Evolutionary conservation across 2,888 invertebrate genomes (phyloP).

Genomic region (Drosophila quinaria): DNA sequence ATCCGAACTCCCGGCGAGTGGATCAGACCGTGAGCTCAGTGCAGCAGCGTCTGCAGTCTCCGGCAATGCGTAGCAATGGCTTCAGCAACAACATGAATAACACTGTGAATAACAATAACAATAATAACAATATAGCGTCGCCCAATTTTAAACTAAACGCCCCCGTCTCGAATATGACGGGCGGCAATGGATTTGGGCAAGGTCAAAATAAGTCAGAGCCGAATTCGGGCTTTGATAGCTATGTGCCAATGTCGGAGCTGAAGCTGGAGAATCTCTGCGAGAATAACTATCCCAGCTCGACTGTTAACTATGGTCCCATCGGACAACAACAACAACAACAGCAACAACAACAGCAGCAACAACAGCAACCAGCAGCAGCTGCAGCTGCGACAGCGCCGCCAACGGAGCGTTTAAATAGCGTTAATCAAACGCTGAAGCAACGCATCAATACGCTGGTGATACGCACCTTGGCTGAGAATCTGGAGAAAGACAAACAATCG

Average conservation of each 20-base stretch:
- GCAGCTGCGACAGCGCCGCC: constrained; percentile 39
- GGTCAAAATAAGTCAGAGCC: constrained; percentile 83
- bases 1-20: constrained; percentile 36
- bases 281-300: constrained; percentile 86
- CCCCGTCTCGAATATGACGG: constrained; percentile 83
- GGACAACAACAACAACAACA: constrained; percentile 33
- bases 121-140: constrained; percentile 72
- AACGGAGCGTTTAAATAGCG: constrained; percentile 83
- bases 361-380: constrained; percentile 36
- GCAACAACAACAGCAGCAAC: constrained; percentile 38
- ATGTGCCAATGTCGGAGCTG: constrained; percentile 83
- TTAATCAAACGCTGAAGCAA: constrained; percentile 93
- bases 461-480: constrained; percentile 95
- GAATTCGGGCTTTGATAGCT: constrained; percentile 85
- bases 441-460: constrained; percentile 95
- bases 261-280: constrained; percentile 86
- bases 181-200: constrained; percentile 50
- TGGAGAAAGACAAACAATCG: constrained; percentile 86
- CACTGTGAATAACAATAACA: constrained; percentile 63
- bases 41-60: constrained; percentile 83
- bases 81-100: constrained; percentile 47
- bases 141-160: constrained; percentile 86
- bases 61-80: constrained; percentile 77
- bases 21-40: constrained; percentile 62
- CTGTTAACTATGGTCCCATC: constrained; percentile 86